Base-by-base conservation (phyloP, 2,113 vertebrate species). In the Ammodytes dubius region DNA sequence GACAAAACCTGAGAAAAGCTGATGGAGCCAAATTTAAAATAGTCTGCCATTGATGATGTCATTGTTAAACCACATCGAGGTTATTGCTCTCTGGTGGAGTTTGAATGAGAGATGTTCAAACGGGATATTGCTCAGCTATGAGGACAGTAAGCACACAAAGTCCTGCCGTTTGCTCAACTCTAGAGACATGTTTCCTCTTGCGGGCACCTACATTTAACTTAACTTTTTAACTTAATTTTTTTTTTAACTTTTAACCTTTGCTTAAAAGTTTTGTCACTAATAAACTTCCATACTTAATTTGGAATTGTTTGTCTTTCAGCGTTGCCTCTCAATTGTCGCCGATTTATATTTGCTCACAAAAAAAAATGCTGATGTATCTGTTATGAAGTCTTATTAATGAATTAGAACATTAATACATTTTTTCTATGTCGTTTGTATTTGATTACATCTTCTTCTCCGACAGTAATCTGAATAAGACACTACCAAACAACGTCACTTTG, bases 401-500 rank as follows among this genome's bases (percentile, higher is more conserved):
- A 35, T 9, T 46, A 10, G 10, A 50, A 19, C 40, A 13, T 40
- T n/a, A 14, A 14, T 2, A 17, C 3, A 17, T 43, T 8, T 52
- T 49, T 40, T 40, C 4, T 56, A 0, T 52, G 27, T 19, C 58
- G 5, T 68, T 7, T 56, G 1, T 47, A 50, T 70, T 1, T 37
- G 12, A 63, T 49, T 45, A 7, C n/a, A n/a, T 63, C n/a, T 49
- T 17, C 15, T 43, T 43, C 9, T 15, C 37, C 12, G 4, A 56
- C 79, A 95, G 94, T 0, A 77, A 81, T 54, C 0, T 74, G 14
- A 58, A 11, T 43, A 59, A 7, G 0, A 3, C 0, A 0, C 0
- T 7, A 0, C 0, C 0, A 4, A 54, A 52, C 11, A 93, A 90
- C 27, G 0, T 7, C 43, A 72, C 85, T 0, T 0, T 90, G 7